Evolutionary conservation across 2,797 vertebrate species (phyloP).

Genomic region (Propithecus deckenii): DNA sequence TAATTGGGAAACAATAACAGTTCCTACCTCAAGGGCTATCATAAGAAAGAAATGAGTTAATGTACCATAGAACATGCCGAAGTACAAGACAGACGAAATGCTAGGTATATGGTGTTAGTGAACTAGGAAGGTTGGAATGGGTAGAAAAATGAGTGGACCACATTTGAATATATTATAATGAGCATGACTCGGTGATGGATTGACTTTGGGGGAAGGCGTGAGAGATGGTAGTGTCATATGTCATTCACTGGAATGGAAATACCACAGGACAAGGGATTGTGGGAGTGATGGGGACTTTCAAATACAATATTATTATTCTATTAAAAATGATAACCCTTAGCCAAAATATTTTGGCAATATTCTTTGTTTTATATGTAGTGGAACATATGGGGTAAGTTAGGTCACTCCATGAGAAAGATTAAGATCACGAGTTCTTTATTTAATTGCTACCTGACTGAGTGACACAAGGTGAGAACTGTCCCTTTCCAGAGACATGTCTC

Average conservation of each 20-base stretch:
- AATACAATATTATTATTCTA: background rate
- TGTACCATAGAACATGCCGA: background rate
- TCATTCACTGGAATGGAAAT: background rate
- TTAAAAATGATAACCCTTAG: background rate
- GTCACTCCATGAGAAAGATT: background rate
- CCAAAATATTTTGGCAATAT: background rate
- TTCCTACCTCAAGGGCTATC: background rate
- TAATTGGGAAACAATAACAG: background rate
- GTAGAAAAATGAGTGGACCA: background rate
- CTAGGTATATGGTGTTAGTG: background rate
- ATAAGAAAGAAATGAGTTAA: background rate
- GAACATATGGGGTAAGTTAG: background rate
- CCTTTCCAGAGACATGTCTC: background rate
- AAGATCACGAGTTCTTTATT: background rate
- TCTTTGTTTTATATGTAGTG: background rate
- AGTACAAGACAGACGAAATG: background rate
- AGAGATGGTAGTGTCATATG: background rate
- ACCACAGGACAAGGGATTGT: background rate
- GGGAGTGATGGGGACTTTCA: background rate
- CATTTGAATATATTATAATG: background rate
- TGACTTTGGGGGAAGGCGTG: rapidly evolving
- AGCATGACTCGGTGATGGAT: background rate
- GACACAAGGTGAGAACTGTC: no score
- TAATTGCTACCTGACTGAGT: background rate
- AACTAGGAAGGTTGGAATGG: background rate